Evolutionary conservation across 2,797 vertebrate species (phyloP), one percentile per base, ranked within the genome.

Genomic region (Smutsia gigantea): DNA sequence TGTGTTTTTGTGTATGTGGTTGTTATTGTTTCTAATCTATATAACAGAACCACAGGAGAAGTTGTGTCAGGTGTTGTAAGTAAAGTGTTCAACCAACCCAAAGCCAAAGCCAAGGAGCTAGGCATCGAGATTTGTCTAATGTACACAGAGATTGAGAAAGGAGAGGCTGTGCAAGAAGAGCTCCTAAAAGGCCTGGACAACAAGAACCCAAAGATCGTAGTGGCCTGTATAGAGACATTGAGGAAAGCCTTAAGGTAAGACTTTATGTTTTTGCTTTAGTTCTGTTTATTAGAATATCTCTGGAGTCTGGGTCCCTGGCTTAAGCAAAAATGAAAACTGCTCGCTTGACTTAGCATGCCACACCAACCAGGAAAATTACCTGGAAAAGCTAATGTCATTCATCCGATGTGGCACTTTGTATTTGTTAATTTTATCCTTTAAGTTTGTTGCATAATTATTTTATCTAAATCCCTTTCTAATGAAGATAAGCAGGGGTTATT

Each of bases 51-150:
- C 31, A 98, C 99, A 0, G 99, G 99, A 46, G 99, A 99, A 98
- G 99, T 99, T 96, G 99, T 99, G 1, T 99, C 99, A 0, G 99
- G 99, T 57, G 99, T 99, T 94, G 99, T 99, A 97, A 99, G 99
- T 98, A 99, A 99, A 98, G 99, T 99, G 37, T 99, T 99, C 98
- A 99, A 99, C 98, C 99, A 99, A 95, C 99, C 99, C n/a, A 99
- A 99, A 98, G 99, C 99, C 37, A 99, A 99, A 97, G 99, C 99
- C 53, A 99, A 99, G 98, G 99, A 99, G 93, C 98, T 99, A 49
- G 99, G 99, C 55, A 82, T 97, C 12, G 99, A 99, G 92, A 99
- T 99, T 97, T 99, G 99, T 97, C 98, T 99, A 66, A 99, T 99
- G 99, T 99, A 99, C 96, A 98, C 99, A 75, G 99, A 99, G 98